Percentiles rank a stretch among this genome's conserved stretches.
Evolutionary conservation across 1,140 invertebrate genomes (phyloP).

Genomic region (Steinernema feltiae): DNA sequence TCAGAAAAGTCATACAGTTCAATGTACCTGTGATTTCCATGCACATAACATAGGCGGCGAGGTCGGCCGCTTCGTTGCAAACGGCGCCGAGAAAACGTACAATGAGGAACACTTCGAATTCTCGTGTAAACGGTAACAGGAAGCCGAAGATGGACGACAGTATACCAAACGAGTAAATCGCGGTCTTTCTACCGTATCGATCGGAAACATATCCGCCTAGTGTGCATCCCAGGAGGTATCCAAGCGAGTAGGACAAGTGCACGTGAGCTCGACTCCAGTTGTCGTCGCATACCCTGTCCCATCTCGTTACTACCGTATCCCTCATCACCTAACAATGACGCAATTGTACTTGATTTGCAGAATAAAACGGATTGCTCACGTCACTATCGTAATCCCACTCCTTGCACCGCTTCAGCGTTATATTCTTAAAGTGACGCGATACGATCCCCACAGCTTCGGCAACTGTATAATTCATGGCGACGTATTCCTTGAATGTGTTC

Average conservation of each 20-base stretch:
- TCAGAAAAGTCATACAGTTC: not conserved
- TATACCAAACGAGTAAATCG: slow-evolving; percentile 48
- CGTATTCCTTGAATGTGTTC: slow-evolving; percentile 25
- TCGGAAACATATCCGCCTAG: slow-evolving; percentile 55
- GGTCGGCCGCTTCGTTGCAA: slow-evolving; percentile 53
- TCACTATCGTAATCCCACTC: slow-evolving; percentile 42
- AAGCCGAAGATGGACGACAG: slow-evolving; percentile 55
- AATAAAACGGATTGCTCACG: slow-evolving; percentile 10
- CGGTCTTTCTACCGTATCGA: slow-evolving; percentile 47
- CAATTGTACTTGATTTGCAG: not conserved
- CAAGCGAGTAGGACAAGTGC: slow-evolving; percentile 54
- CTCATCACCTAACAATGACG: slow-evolving; percentile 40
- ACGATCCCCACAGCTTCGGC: slow-evolving; percentile 11
- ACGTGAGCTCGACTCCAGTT: slow-evolving; percentile 56
- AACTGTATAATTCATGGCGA: slow-evolving; percentile 32
- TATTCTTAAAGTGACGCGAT: not conserved
- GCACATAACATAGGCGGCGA: slow-evolving; percentile 46
- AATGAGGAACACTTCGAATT: slow-evolving; percentile 54
- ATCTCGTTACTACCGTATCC: slow-evolving; percentile 53
- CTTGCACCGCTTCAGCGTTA: slow-evolving; percentile 32
- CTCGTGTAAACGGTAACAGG: slow-evolving; percentile 48
- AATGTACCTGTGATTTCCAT: slow-evolving; percentile 54
- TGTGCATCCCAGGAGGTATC: slow-evolving; percentile 54
- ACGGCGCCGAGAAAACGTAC: slow-evolving; percentile 52
- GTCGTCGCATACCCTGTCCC: slow-evolving; percentile 55